Base-by-base conservation (phyloP, 2,113 vertebrate species). In the Clupea harengus region DNA sequence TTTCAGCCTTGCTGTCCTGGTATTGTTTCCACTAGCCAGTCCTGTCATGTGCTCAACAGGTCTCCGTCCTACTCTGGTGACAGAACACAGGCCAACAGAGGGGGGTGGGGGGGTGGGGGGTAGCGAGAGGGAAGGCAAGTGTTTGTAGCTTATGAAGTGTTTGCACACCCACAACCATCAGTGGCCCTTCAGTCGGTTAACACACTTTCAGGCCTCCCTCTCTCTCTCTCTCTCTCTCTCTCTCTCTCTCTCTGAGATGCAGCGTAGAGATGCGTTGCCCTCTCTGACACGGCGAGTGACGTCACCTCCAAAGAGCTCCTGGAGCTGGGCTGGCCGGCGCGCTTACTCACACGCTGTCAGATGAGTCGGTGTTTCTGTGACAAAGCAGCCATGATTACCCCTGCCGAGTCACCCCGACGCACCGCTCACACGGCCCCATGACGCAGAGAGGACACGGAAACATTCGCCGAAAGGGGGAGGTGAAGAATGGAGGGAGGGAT, bases 1-100 rank as follows among this genome's bases (percentile, higher is more conserved):
- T 88, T 88, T 52, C 85, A 86, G 87, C 81, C n/a, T 45, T 81
- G 82, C 72, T 81, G 67, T 75, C 67, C 67, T 10, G 67, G 80
- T 88, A 85, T 86, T 4, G 3, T 60, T 85, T 85, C 85, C 82
- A 85, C 85, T 88, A 75, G 22, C 81, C 4, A 64, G 60, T 22
- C 10, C 67, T 45, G 82, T 78, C 45, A 83, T 64, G 45, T 15
- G 47, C 80, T 86, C 88, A 86, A 78, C 85, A 84, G 64, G 86
- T 83, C 85, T 81, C 39, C 32, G 17, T 86, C 28, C 9, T 50
- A 85, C 72, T 84, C 67, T 57, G 64, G 17, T 81, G 28, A 82
- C n/a, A 81, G 82, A 10, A 81, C 4, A 6, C 67, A 45, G 57
- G 75, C 6, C 60, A 47, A 60, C 64, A 83, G 46, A 25, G 50